Base-by-base conservation (phyloP, 2,888 invertebrate genomes). In the Lepidocyrtinus sp. region DNA sequence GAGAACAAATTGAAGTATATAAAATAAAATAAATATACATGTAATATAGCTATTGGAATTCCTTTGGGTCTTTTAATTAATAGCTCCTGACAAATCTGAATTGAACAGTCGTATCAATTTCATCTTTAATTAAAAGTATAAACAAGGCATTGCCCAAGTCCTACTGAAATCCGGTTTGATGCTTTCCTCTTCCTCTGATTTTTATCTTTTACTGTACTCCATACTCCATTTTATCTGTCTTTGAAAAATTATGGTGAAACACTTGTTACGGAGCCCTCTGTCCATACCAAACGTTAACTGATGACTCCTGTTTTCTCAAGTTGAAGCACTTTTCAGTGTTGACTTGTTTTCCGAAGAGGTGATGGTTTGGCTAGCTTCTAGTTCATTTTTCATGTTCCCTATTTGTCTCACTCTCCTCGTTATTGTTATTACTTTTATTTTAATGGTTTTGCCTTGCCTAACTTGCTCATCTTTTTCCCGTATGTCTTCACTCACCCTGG, bases 401-500 rank as follows among this genome's bases (percentile, higher is more conserved):
- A 50, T 50, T 50, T 50, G 50, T 50, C 50, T 50, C 50, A 50
- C 50, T 50, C 45, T 22, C 67, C 67, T 46, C 67, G 45, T 45
- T 19, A 22, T 63, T 26, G 22, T 12, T 2, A 21, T 62, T 24
- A 65, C 19, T 50, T 50, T 50, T 50, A 50, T 50, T 50, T 15
- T 50, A 50, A 50, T 50, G 50, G 50, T 17, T 50, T 50, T 50
- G 50, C n/a, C 50, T 17, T 50, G 50, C 50, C 50, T 12, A 50
- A 50, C 36, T 65, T n/a, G 12, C 17, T 65, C 65, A 27, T 27
- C 21, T 27, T 17, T 36, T 5, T 36, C 17, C n/a, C n/a, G 50
- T 50, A 12, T 17, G 17, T 75, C 75, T 69, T 76, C 75, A n/a
- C n/a, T n/a, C n/a, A 70, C 70, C 75, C 75, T 76, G 70, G 70